These are phyloP conservation scores for Rhombomys opimus DNA, from an alignment of 2,113 vertebrate species.

Conservation along the genomic window DNA sequence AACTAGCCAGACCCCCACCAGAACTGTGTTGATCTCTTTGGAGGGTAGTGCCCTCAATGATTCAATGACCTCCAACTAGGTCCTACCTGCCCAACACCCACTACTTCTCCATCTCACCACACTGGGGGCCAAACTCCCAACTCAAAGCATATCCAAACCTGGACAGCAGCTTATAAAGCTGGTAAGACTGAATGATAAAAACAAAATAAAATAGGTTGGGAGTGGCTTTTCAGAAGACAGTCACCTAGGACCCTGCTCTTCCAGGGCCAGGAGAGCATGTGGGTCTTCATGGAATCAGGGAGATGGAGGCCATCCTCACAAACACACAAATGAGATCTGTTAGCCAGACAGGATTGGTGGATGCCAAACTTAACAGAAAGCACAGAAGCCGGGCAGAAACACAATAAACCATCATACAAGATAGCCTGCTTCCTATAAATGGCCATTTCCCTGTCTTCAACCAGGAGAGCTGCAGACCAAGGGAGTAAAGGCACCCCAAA, in stretches of 20 bases:
- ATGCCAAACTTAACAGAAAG: neutral
- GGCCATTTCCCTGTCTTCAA: neutral
- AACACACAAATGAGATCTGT: neutral
- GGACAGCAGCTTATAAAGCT: neutral
- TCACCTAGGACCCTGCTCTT: neutral
- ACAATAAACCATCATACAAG: neutral
- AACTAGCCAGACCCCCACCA: neutral
- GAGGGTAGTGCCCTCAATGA: neutral
- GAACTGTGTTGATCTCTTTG: neutral
- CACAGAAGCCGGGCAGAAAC: neutral
- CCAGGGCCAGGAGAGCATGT: neutral
- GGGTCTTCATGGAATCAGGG: neutral
- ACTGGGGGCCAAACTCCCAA: neutral
- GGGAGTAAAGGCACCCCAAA: neutral
- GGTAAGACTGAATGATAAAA: neutral
- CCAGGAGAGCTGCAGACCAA: neutral
- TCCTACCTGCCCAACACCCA: neutral
- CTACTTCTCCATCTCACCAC: neutral
- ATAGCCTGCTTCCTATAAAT: neutral
- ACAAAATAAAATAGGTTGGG: neutral
- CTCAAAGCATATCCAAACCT: neutral
- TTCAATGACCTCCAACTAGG: neutral
- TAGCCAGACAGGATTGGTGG: neutral
- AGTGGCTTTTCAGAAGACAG: neutral
- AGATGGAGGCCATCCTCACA: neutral